Conservation (phyloP, 1,140 invertebrate species). For the Rhysida immarginata region DNA sequence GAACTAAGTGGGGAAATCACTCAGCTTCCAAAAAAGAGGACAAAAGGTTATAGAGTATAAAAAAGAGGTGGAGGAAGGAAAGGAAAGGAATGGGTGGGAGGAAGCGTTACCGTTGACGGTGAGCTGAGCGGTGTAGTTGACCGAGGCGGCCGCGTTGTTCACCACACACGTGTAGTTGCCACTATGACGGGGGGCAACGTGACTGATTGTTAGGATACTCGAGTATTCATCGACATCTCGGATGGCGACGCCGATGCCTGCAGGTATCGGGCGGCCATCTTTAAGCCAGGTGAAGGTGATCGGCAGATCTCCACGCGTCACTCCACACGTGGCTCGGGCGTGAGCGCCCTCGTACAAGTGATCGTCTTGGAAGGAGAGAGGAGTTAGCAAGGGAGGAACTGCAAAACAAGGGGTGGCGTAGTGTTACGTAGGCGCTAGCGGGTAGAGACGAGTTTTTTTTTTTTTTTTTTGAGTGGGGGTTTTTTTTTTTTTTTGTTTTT, state of each 20-base stretch:
- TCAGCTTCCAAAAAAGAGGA: no score
- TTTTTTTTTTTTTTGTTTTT: background rate
- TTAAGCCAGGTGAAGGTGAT: slow-evolving; percentile 27
- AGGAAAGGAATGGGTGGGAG: background rate
- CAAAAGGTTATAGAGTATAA: slow-evolving; percentile 2
- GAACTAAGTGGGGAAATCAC: no score
- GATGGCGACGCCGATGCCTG: slow-evolving; percentile 26
- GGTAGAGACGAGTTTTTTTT: background rate
- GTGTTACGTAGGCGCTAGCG: slow-evolving; percentile 2
- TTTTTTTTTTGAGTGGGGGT: background rate
- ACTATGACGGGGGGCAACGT: slow-evolving; percentile 55
- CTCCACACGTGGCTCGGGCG: slow-evolving; percentile 20
- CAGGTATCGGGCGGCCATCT: slow-evolving; percentile 43
- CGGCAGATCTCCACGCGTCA: slow-evolving; percentile 18
- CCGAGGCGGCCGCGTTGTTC: slow-evolving; percentile 37
- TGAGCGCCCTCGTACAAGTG: slow-evolving; percentile 44
- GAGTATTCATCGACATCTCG: slow-evolving; percentile 27
- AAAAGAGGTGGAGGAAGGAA: slow-evolving; percentile 29
- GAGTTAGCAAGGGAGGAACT: slow-evolving; percentile 17
- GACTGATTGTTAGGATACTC: slow-evolving; percentile 61
- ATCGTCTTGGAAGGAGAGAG: slow-evolving; percentile 36
- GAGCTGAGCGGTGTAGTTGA: slow-evolving; percentile 41
- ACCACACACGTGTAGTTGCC: slow-evolving; percentile 60
- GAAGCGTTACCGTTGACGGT: slow-evolving; percentile 37
- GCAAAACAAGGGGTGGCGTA: slow-evolving; percentile 8